Base-by-base conservation (phyloP, 2,797 vertebrate genomes). In the Xerus rutilus region DNA sequence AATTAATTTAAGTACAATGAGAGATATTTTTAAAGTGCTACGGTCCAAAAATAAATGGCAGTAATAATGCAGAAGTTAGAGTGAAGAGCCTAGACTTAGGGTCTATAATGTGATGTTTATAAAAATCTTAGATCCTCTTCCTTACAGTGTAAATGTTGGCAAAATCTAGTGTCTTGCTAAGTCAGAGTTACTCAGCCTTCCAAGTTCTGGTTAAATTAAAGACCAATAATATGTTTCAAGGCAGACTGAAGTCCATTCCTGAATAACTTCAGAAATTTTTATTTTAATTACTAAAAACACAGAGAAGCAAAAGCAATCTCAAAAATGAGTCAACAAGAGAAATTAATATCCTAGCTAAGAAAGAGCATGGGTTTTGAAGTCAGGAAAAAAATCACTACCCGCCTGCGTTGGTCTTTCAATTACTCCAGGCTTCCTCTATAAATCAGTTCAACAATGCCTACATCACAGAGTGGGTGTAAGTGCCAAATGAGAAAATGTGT, bases 21-120 rank as follows among this genome's bases (percentile, higher is more conserved):
- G 54, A 43, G 88, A 81, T 23, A 88, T 88, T 93, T 95, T 91
- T 57, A 86, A 85, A 39, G 30, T 35, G 1, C 59, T 79, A 3
- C 79, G 5, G 93, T 95, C 78, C 72, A 93, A 96, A 95, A 93
- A 88, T 79, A 90, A 94, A 69, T 95, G 57, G 52, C 45, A 94
- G 64, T 72, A 76, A 62, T 87, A 89, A 72, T 69, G 21, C 73
- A 39, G 76, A 93, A 30, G 9, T 88, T 96, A 77, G 45, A 95
- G 10, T 77, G 49, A 95, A 86, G 45, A 69, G 14, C 57, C 18
- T 20, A 83, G 86, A 91, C 23, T 90, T 57, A 57, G 62, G 78
- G 17, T 54, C 57, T 93, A 73, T 32, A 79, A 83, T 74, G 91
- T 96, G 67, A 70, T 91, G 67, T 93, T 91, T 86, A 79, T 86